phyloP scores from a whole-genome alignment of 2,113 vertebrate genomes.

The Clarias magur region DNA sequence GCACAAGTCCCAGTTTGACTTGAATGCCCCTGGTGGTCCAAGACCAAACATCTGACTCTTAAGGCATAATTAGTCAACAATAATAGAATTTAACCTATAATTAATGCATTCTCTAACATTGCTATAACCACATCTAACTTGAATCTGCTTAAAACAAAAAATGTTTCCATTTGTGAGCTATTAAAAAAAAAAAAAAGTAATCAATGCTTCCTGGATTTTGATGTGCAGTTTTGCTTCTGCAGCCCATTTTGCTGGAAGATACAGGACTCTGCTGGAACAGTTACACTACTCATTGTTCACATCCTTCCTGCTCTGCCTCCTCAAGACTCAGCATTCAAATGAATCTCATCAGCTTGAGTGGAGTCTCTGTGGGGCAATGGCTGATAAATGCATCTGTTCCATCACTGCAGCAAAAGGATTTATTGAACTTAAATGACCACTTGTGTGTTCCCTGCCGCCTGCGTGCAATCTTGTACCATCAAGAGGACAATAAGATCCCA shows the following conservation, averaged over 20 bases:
- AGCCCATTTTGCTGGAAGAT: constrained; percentile 29
- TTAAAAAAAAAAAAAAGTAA: not conserved
- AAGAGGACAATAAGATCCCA: not conserved
- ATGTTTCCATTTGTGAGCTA: not conserved
- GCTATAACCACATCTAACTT: not conserved
- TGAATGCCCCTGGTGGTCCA: not conserved
- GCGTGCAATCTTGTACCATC: constrained; percentile 1
- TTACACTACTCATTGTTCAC: not conserved
- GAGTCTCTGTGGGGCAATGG: constrained; percentile 22
- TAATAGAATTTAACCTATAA: not conserved
- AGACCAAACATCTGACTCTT: not conserved
- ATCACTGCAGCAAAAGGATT: constrained; percentile 33
- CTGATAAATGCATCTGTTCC: constrained; percentile 8
- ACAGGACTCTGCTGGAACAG: constrained; percentile 19
- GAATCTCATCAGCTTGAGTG: constrained; percentile 11
- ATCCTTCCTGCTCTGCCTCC: constrained; percentile 31
- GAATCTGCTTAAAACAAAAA: not conserved
- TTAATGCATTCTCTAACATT: not conserved
- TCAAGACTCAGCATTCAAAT: constrained; percentile 34
- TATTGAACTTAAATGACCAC: constrained; percentile 4
- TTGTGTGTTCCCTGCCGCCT: not conserved
- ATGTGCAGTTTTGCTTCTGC: constrained; percentile 14
- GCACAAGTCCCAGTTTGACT: too few relatives aligned
- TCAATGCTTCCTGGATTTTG: constrained; percentile 20
- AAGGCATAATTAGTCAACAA: not conserved